Evolutionary conservation across 2,113 vertebrate species (phyloP), one percentile per base, ranked within the genome.

Genomic region (Oxyruncus cristatus): DNA sequence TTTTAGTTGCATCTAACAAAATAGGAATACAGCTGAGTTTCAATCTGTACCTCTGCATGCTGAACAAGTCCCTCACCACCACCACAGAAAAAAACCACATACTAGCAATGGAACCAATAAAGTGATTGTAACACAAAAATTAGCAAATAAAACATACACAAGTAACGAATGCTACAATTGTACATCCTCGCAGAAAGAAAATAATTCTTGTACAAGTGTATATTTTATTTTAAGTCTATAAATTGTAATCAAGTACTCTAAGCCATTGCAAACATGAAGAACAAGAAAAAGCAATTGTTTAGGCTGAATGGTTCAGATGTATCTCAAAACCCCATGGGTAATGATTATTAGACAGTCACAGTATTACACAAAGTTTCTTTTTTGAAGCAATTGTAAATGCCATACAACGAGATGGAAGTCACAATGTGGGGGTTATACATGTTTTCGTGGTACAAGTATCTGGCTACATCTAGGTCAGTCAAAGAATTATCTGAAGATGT

Each of bases 311-410:
- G 6, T 63, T 59, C 44, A n/a, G 20, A 55, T 7, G 2, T 37
- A 65, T 32, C 9, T 47, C 47, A 77, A 85, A 88, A 2, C 0
- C 0, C 3, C 14, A 33, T 2, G 2, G 5, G 2, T 22, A 41
- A 33, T 58, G 66, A 59, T 55, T 47, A 52, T 19, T 52, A 27
- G 3, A 47, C 28, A 55, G 33, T 56, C 19, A 81, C 12, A 50
- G 4, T 41, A 42, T 73, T 27, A 30, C 9, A n/a, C 3, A 14
- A 23, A 61, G 1, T 53, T 84, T 44, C 6, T 62, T 70, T 80
- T 70, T 21, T n/a, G 47, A 24, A 56, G 18, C 4, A 56, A 41
- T 58, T 47, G 22, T 37, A 61, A 10, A 53, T 66, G 28, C 3
- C 20, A 47, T 27, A 32, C 1, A 61, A 24, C 37, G 23, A 90